phyloP scores from a whole-genome alignment of 2,797 vertebrate species.

The Xenopus petersii region DNA sequence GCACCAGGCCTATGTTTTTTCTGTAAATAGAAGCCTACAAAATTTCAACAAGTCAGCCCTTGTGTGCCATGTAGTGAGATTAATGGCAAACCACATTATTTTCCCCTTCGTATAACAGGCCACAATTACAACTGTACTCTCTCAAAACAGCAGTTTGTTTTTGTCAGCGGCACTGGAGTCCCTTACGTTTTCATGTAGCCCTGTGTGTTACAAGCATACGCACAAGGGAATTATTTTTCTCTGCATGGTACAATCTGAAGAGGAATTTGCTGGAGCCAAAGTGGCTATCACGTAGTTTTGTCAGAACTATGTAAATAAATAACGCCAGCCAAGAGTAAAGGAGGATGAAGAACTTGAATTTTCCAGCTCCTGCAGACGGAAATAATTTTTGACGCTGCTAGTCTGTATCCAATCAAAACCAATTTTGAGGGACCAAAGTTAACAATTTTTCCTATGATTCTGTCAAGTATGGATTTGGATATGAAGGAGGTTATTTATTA shows the following conservation, averaged over 20 bases:
- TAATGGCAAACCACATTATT: conserved; percentile 74
- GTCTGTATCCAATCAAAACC: conserved; percentile 26
- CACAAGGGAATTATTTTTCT: conserved; percentile 54
- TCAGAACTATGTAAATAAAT: conserved; percentile 44
- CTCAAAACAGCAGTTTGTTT: conserved; percentile 59
- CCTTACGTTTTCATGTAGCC: conserved; percentile 34
- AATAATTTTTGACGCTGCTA: conserved; percentile 15
- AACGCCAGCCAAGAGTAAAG: conserved; percentile 14
- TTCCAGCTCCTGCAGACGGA: conserved; percentile 1
- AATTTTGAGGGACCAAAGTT: conserved; percentile 10
- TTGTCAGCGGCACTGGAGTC: conserved; percentile 47
- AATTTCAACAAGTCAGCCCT: conserved; percentile 73
- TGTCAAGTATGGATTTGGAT: neutral
- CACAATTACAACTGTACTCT: conserved; percentile 61
- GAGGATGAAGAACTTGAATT: conserved; percentile 9
- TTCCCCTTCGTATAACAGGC: conserved; percentile 61
- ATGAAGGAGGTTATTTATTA: neutral
- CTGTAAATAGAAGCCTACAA: conserved; percentile 71
- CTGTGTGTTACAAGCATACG: conserved; percentile 22
- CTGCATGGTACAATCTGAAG: neutral
- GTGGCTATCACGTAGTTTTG: conserved; percentile 32
- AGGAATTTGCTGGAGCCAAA: conserved; percentile 34
- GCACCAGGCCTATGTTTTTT: conserved; percentile 72
- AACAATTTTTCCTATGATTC: neutral
- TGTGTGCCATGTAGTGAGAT: conserved; percentile 66